phyloP scores from a whole-genome alignment of 2,888 invertebrate genomes.

The Chalcis sispes region DNA sequence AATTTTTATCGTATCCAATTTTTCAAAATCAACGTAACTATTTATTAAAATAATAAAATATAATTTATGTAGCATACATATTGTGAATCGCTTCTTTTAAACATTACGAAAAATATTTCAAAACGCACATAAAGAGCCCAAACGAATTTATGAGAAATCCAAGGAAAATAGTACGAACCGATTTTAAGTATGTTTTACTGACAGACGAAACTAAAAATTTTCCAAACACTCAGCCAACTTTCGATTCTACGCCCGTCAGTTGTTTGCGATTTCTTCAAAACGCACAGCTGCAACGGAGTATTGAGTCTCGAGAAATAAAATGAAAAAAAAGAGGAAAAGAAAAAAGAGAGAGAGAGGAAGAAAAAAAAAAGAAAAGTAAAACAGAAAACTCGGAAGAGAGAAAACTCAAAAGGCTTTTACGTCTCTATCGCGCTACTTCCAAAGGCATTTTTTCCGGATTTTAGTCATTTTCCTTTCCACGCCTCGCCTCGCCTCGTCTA shows the following conservation, averaged over 20 bases:
- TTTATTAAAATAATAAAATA: too few relatives aligned
- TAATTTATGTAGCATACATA: too few relatives aligned
- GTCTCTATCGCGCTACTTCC: slow-evolving; percentile 13
- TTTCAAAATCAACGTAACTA: too few relatives aligned
- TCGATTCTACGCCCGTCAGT: slow-evolving; percentile 41
- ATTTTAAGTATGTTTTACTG: slow-evolving; percentile 13
- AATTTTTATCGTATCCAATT: too few relatives aligned
- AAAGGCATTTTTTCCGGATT: slow-evolving; percentile 50
- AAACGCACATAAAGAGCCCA: too few relatives aligned
- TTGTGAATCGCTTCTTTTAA: too few relatives aligned
- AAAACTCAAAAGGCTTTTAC: slow-evolving; percentile 40
- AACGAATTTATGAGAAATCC: too few relatives aligned
- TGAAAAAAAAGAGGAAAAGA: not conserved
- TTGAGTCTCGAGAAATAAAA: slow-evolving; percentile 25
- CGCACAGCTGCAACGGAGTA: slow-evolving; percentile 22
- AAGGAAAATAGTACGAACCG: not conserved
- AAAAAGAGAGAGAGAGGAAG: not conserved
- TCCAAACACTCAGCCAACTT: slow-evolving; percentile 28
- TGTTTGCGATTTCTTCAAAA: slow-evolving; percentile 48
- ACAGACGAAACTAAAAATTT: slow-evolving; percentile 44
- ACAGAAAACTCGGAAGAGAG: too few relatives aligned
- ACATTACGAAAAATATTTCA: too few relatives aligned
- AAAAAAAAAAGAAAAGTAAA: slow-evolving; percentile 2
- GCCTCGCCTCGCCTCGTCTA: too few relatives aligned
- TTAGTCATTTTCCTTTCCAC: slow-evolving; percentile 34